A percentile compares a stretch with the other conserved stretches of the same genome.
phyloP scores from a whole-genome alignment of 2,888 invertebrate genomes.

The Parelbella ahira region DNA sequence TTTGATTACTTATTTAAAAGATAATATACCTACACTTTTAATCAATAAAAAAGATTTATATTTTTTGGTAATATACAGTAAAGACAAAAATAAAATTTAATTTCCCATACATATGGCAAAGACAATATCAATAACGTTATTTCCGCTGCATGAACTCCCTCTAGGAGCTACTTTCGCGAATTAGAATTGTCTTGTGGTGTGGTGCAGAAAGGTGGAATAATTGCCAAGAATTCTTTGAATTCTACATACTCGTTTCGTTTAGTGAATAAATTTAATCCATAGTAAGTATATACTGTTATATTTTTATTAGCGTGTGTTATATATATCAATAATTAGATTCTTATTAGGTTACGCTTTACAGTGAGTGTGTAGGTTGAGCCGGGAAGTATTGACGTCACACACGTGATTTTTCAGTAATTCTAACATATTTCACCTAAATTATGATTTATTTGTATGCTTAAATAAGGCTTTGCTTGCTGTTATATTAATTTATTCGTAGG shows the following conservation, averaged over 20 bases:
- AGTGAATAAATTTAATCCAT: slow-evolving; percentile 51
- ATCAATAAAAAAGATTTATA: too few relatives aligned
- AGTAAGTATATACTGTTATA: slow-evolving; percentile 49
- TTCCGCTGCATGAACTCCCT: slow-evolving; percentile 59
- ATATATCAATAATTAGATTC: slow-evolving; percentile 39
- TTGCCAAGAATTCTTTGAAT: slow-evolving; percentile 56
- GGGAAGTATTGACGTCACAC: slow-evolving; percentile 59
- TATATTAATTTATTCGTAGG: background rate
- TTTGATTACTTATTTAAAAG: background rate
- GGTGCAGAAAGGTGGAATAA: slow-evolving; percentile 51
- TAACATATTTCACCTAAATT: slow-evolving; percentile 27
- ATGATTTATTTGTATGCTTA: slow-evolving; percentile 5
- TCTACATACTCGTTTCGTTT: slow-evolving; percentile 51
- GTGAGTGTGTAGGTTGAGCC: slow-evolving; percentile 42
- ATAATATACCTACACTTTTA: too few relatives aligned
- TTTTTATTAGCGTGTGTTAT: slow-evolving; percentile 21
- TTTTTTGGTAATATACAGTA: too few relatives aligned
- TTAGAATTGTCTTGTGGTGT: slow-evolving; percentile 68
- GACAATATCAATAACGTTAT: slow-evolving; percentile 49
- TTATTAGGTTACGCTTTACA: slow-evolving; percentile 28
- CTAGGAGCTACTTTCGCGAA: slow-evolving; percentile 44
- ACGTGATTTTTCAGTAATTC: slow-evolving; percentile 42
- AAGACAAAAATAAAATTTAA: too few relatives aligned
- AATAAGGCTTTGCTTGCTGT: background rate
- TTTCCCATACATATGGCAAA: slow-evolving; percentile 1